Evolutionary conservation across 2,888 invertebrate genomes (phyloP), one percentile per base, ranked within the genome.

Genomic region (Abscondita cerata): DNA sequence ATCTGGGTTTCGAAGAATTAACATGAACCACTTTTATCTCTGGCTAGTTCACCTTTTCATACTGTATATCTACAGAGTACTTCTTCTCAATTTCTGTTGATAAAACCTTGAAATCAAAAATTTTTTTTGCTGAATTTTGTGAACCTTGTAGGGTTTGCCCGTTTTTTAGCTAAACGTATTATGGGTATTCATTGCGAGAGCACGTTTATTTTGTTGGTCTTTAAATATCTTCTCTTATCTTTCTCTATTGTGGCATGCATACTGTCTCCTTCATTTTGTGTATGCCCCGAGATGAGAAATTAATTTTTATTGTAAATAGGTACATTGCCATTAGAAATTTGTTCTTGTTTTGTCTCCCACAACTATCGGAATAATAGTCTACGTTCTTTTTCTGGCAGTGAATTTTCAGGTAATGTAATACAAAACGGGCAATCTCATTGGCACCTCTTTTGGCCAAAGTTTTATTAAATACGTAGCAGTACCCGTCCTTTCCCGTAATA

Each of bases 381-480:
- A 50, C 16, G 1, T 50, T n/a, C 15, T 50, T 34, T 33, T 9
- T 12, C 12, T 12, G 33, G 15, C 13, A 16, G 9, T 19, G 1
- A 50, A 34, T 50, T 15, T 15, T 1, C 16, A 50, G 9, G 16
- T 12, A 56, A 19, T 51, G 25, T n/a, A 50, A 6, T 19, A 46
- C 13, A 20, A 48, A 61, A 12, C 61, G 56, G 6, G 41, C 31
- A 9, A 57, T 52, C 44, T 57, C 51, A 20, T 57, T 61, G 11
- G 52, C 56, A n/a, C 33, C 61, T 9, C 61, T 33, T 55, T 56
- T 55, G 12, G 51, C 56, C 18, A 61, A 16, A 12, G 25, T 34
- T 51, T 61, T 52, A 16, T 53, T 52, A 40, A 19, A 61, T 25
- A 56, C 51, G 20, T 61, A 61, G 19, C 61, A 61, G 41, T 20